These are phyloP conservation scores for Australoheros facetus DNA, from an alignment of 2,797 vertebrate genomes.

Conservation along the genomic window DNA sequence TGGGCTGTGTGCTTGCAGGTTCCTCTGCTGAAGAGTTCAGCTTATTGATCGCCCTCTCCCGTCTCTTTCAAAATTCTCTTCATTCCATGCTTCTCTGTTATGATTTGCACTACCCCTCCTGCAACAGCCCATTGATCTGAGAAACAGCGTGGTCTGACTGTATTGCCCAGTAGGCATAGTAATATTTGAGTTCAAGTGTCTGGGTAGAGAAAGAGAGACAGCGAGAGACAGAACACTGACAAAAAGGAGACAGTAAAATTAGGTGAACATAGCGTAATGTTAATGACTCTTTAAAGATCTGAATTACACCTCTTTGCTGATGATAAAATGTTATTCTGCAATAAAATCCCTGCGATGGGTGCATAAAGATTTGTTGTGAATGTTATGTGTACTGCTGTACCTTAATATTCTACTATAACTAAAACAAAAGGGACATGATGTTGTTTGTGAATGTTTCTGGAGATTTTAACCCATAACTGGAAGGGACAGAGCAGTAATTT, in stretches of 20 bases:
- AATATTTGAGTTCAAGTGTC: slow-evolving; percentile 34
- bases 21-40: slow-evolving; percentile 50
- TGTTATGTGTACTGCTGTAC: neutral
- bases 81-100: slow-evolving; percentile 17
- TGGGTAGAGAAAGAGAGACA: neutral
- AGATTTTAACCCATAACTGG: neutral
- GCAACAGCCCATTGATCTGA: slow-evolving; percentile 32
- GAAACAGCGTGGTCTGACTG: slow-evolving; percentile 17
- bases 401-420: neutral
- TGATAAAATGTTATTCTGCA: neutral
- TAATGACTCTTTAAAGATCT: slow-evolving; percentile 1
- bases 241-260: neutral
- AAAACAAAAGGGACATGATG: neutral
- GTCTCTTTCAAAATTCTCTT: slow-evolving; percentile 38
- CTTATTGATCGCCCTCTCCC: slow-evolving; percentile 53
- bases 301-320: slow-evolving; percentile 13
- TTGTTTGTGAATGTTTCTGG: neutral
- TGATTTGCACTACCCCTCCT: slow-evolving; percentile 28
- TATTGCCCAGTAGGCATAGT: slow-evolving; percentile 21
- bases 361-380: neutral
- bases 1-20: slow-evolving; percentile 47
- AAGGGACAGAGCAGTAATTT: neutral
- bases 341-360: neutral
- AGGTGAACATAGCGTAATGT: neutral
- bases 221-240: neutral